phyloP scores from a whole-genome alignment of 2,797 vertebrate genomes.

The Tadarida brasiliensis region DNA sequence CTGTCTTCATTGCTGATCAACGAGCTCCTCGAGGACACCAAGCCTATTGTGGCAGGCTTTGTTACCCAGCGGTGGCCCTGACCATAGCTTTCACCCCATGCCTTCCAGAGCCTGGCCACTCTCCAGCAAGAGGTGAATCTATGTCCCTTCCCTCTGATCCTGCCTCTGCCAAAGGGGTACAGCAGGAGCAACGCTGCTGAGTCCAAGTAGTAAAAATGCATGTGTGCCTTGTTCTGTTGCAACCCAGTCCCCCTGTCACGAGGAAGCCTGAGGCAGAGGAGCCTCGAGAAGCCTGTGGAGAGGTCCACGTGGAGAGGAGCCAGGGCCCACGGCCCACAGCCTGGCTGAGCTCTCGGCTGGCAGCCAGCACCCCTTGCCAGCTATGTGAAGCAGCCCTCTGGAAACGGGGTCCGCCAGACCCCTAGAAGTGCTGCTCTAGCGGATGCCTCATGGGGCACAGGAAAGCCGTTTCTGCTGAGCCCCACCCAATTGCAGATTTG shows the following conservation, averaged over 20 bases:
- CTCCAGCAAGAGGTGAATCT: background rate
- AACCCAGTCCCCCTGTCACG: background rate
- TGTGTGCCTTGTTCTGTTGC: background rate
- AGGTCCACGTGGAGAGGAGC: background rate
- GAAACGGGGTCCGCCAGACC: background rate
- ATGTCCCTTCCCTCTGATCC: background rate
- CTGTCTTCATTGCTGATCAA: too few relatives aligned
- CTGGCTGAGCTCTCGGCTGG: background rate
- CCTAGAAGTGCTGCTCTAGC: background rate
- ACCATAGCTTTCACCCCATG: background rate
- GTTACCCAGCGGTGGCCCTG: background rate
- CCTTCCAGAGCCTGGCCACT: background rate
- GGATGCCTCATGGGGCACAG: background rate
- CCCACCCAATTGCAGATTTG: background rate
- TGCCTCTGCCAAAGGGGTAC: background rate
- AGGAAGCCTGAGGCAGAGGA: background rate
- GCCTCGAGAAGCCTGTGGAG: background rate
- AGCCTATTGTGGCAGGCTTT: background rate
- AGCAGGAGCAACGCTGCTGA: background rate
- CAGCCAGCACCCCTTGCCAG: background rate
- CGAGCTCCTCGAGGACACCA: background rate
- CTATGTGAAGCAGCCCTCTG: background rate
- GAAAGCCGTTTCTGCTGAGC: background rate
- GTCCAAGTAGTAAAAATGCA: background rate
- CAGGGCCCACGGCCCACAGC: too few relatives aligned